Base-by-base conservation (phyloP, 2,797 vertebrate genomes). In the Mustela erminea region DNA sequence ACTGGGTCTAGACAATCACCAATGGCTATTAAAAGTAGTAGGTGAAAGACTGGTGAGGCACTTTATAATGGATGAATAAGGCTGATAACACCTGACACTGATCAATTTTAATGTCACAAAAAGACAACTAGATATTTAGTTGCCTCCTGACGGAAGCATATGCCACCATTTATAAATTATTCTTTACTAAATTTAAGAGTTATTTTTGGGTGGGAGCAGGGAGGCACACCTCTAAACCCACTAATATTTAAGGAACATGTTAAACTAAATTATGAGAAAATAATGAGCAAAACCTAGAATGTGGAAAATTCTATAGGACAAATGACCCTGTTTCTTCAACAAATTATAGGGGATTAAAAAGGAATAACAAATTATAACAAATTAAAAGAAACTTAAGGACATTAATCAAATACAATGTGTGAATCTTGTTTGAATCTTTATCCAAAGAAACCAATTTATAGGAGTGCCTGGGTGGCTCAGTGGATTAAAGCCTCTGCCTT, bases 391-490 rank as follows among this genome's bases (percentile, higher is more conserved):
- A 5, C 20, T 9, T 75, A 54, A 58, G 23, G 25, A 88, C 41
- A 82, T 54, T 91, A 80, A 43, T 46, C 81, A 43, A 82, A 27
- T 46, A 41, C 20, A 74, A 64, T 35, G 13, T 54, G 14, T 60
- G 46, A n/a, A 35, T 60, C 62, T n/a, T 56, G 8, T 64, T 41
- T 81, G n/a, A 52, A 62, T 81, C n/a, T n/a, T 62, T 32, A 84
- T 38, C 60, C 60, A 96, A 87, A 95, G 38, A 92, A 92, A 74
- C 27, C 27, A 87, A 41, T 68, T 60, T 74, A 7, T 46, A 87
- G 52, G 52, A 3, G 52, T 18, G 52, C 52, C 52, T 54, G 52
- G 52, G 52, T 54, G 52, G 52, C 52, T 54, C 52, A 54, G 52
- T 54, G 15, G 52, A 52, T 54, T 54, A 18, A 54, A 54, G 1